Conservation (phyloP, 2,888 invertebrate genomes). For the Drosophila prostipennis region DNA sequence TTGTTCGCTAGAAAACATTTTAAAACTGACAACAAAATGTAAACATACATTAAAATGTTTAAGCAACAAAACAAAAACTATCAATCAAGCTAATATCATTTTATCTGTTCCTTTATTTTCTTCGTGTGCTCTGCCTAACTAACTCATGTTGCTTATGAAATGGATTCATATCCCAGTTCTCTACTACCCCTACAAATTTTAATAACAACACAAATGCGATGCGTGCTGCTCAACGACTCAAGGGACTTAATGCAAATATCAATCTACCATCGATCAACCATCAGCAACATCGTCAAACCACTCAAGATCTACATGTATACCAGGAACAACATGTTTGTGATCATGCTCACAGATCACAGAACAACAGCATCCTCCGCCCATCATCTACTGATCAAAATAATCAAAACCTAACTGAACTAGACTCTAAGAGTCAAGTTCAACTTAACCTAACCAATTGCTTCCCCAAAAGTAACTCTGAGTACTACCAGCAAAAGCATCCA, state of each 20-base stretch:
- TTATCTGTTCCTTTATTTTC: conserved; percentile 18
- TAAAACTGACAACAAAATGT: background rate
- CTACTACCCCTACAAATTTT: conserved; percentile 86
- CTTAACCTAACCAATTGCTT: conserved; percentile 83
- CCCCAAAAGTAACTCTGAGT: conserved; percentile 83
- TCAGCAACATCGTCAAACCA: conserved; percentile 72
- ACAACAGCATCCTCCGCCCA: conserved; percentile 81
- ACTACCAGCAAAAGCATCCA: conserved; percentile 77
- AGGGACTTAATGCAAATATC: conserved; percentile 83
- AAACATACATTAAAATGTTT: no score
- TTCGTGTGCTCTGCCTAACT: conserved; percentile 15
- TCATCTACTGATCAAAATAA: conserved; percentile 50
- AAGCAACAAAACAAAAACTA: conserved; percentile 5
- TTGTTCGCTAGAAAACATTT: conserved; percentile 4
- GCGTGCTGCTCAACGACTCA: conserved; percentile 84
- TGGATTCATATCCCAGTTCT: conserved; percentile 72
- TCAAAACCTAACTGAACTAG: conserved; percentile 51
- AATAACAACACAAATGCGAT: conserved; percentile 87
- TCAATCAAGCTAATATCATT: conserved; percentile 48
- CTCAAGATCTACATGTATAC: conserved; percentile 82
- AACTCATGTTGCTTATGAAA: conserved; percentile 18
- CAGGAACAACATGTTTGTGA: conserved; percentile 78
- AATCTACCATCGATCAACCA: conserved; percentile 81
- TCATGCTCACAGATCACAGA: conserved; percentile 84
- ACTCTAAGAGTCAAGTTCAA: conserved; percentile 72